Conservation (phyloP, 2,797 vertebrate species). For the Spinibarbus caldwelli region DNA sequence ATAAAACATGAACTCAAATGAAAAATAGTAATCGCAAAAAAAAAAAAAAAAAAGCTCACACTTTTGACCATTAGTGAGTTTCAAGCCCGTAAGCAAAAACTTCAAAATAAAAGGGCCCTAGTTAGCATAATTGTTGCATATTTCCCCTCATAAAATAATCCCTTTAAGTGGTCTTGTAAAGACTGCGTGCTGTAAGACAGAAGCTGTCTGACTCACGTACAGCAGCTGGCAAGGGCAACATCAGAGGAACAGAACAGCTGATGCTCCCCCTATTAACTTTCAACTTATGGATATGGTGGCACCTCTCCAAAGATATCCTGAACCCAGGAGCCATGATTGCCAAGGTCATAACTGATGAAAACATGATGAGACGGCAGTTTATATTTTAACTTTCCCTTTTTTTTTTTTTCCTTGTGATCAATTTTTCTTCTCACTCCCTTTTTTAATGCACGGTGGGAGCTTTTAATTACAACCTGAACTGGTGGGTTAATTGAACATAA, state of each 20-base stretch:
- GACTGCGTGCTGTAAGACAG: slow-evolving; percentile 41
- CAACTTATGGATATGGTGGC: slow-evolving; percentile 75
- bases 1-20: slow-evolving; percentile 39
- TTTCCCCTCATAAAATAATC: slow-evolving; percentile 67
- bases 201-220: slow-evolving; percentile 43
- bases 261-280: slow-evolving; percentile 78
- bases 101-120: slow-evolving; percentile 51
- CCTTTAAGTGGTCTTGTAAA: slow-evolving; percentile 70
- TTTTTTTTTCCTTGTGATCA: slow-evolving; percentile 4
- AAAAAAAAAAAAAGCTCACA: slow-evolving; percentile 56
- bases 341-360: slow-evolving; percentile 83
- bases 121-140: slow-evolving; percentile 64
- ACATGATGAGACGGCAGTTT: slow-evolving; percentile 79
- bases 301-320: slow-evolving; percentile 73
- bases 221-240: slow-evolving; percentile 71
- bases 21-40: slow-evolving; percentile 65
- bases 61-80: slow-evolving; percentile 55
- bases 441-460: slow-evolving; percentile 71
- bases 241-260: slow-evolving; percentile 64
- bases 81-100: slow-evolving; percentile 59
- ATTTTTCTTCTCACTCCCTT: neutral
- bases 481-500: slow-evolving; percentile 77
- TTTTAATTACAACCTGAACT: slow-evolving; percentile 78
- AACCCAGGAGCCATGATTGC: slow-evolving; percentile 65
- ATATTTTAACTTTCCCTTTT: slow-evolving; percentile 59